Conservation (phyloP, 2,797 vertebrate species). For the Molossus alvarezi region DNA sequence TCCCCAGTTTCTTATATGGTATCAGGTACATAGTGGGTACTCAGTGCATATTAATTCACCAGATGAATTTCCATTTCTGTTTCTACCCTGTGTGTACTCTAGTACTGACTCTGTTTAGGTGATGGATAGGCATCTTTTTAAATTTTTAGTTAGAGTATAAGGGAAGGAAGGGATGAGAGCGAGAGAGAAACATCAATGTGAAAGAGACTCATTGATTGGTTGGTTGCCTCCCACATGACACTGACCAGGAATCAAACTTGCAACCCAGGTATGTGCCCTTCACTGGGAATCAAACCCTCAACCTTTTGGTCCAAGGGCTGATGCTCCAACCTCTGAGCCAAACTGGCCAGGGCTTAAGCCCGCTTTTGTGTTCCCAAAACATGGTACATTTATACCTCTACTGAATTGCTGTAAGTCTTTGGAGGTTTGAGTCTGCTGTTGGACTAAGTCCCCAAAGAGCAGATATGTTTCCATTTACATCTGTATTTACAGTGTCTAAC, state of each 20-base stretch:
- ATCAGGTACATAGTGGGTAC: not conserved
- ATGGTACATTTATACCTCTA: not conserved
- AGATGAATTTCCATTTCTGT: not conserved
- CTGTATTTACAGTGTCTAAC: not conserved
- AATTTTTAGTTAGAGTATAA: no score
- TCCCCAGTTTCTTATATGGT: conserved; percentile 36
- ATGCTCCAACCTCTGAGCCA: no score
- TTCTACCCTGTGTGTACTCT: not conserved
- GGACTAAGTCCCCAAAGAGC: not conserved
- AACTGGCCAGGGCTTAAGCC: not conserved
- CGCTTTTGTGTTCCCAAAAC: conserved; percentile 3
- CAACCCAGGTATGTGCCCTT: no score
- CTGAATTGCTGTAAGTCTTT: conserved; percentile 25
- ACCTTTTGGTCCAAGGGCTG: no score
- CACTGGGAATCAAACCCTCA: no score
- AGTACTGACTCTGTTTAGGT: not conserved
- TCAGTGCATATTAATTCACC: conserved; percentile 31
- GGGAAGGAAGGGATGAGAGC: no score
- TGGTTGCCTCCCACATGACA: no score
- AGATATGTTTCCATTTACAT: conserved; percentile 20
- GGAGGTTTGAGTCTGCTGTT: not conserved
- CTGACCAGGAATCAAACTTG: no score
- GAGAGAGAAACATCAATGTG: no score
- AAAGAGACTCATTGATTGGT: no score
- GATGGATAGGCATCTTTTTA: not conserved